Evolutionary conservation across 2,113 vertebrate genomes (phyloP).

Genomic region (Maylandia zebra): DNA sequence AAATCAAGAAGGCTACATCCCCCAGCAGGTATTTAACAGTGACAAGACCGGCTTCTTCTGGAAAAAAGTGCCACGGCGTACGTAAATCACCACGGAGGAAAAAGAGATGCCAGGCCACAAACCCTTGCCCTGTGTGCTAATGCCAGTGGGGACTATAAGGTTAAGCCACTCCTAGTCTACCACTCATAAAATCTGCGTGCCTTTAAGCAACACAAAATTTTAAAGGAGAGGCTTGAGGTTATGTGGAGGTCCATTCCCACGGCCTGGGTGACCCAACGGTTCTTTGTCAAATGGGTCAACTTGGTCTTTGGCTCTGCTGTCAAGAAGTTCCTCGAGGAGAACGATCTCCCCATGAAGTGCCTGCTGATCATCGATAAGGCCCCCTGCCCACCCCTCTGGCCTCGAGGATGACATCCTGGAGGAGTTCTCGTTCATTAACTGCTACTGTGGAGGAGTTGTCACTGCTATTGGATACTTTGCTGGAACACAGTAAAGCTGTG

Average conservation of each 20-base stretch:
- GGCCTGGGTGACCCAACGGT: fast-evolving
- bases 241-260: not conserved
- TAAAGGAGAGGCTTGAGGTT: not conserved
- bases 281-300: not conserved
- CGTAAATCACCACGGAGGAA: not conserved
- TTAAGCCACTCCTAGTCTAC: not conserved
- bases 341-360: not conserved
- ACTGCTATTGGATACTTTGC: no score
- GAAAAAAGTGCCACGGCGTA: not conserved
- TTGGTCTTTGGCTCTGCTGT: not conserved
- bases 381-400: not conserved
- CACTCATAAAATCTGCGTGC: not conserved
- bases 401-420: not conserved
- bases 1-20: not conserved
- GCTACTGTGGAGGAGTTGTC: no score
- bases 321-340: not conserved
- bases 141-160: not conserved
- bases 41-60: not conserved
- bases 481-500: no score
- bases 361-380: not conserved
- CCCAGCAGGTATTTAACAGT: not conserved
- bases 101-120: not conserved
- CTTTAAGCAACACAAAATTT: not conserved
- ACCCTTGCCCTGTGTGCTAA: not conserved
- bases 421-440: not conserved